Evolutionary conservation across 2,113 vertebrate genomes (phyloP), one percentile per base, ranked within the genome.

Genomic region (Ranitomeya variabilis): DNA sequence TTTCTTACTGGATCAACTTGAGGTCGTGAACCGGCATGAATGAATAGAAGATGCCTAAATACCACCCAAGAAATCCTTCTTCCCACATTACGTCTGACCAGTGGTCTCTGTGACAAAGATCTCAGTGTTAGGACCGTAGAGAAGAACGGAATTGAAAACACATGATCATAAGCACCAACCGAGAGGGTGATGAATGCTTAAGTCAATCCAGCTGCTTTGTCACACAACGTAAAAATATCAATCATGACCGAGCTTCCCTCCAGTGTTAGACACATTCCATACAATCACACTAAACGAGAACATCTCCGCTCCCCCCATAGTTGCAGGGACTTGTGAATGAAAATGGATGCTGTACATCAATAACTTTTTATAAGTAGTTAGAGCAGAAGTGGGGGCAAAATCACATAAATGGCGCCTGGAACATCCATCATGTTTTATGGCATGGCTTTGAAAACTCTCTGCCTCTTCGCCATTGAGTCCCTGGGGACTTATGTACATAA

Each of bases 211-310:
- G 73, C 71, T 89, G 82, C 74, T 66, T 89, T 11, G 79, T 89
- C 79, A 77, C 67, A 89, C 73, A 89, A 37, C 71, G 87, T 89
- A 89, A 89, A 81, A 88, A 79, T 79, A 84, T 85, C 71, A 85
- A 64, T 59, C 87, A 89, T 66, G 21, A 69, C 71, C 60, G 64
- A 45, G 62, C 67, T 89, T 85, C 45, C 69, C 26, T 69, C 64
- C 73, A 12, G 60, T 1, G 66, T 69, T 59, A 85, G 59, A 69
- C 51, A 69, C 73, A 78, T 89, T 89, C 82, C 74, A 67, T 85
- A 85, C 67, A 21, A 85, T 77, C 87, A 89, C 62, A 89, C 87
- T 85, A 89, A 89, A 89, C 87, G 85, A 19, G 52, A 62, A 67
- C 81, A 69, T 89, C 74, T 85, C 73, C 45, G 87, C 62, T 85